These are phyloP conservation scores for Amblyornis subalaris DNA, from an alignment of 2,113 vertebrate genomes.

Conservation along the genomic window DNA sequence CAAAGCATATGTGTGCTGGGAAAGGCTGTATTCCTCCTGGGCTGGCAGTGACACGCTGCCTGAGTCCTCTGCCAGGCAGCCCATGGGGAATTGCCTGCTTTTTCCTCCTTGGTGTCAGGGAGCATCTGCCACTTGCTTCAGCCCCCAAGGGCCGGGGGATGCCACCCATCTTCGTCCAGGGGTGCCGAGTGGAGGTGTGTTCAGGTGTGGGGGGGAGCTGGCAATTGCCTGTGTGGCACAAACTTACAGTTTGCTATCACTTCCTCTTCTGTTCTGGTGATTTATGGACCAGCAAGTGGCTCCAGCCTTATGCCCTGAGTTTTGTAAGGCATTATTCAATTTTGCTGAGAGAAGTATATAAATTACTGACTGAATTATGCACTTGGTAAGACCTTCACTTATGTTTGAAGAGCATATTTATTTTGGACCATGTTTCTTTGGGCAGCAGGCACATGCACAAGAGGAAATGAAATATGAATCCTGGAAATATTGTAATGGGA, in stretches of 20 bases:
- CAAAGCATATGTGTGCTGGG: rapidly evolving
- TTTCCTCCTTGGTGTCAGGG: neutral
- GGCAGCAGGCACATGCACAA: neutral
- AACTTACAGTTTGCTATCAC: rapidly evolving
- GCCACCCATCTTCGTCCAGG: rapidly evolving
- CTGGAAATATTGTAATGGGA: neutral
- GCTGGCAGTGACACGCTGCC: rapidly evolving
- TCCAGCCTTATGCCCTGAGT: neutral
- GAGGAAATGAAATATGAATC: neutral
- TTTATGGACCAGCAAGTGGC: neutral
- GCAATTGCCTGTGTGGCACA: neutral
- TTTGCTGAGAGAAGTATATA: neutral
- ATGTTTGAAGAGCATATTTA: neutral
- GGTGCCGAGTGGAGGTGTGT: rapidly evolving
- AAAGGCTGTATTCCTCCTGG: neutral
- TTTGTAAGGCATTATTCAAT: neutral
- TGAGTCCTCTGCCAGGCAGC: rapidly evolving
- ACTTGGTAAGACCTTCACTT: neutral
- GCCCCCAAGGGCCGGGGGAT: rapidly evolving
- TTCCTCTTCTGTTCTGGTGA: neutral
- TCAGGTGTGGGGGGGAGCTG: neutral
- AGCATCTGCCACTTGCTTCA: neutral
- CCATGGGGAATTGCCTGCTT: rapidly evolving
- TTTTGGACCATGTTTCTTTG: neutral
- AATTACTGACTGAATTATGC: neutral